Percentiles rank a stretch among this genome's conserved stretches.
These are phyloP conservation scores for Seriola dumerili DNA, from an alignment of 2,113 vertebrate species.

Conservation along the genomic window DNA sequence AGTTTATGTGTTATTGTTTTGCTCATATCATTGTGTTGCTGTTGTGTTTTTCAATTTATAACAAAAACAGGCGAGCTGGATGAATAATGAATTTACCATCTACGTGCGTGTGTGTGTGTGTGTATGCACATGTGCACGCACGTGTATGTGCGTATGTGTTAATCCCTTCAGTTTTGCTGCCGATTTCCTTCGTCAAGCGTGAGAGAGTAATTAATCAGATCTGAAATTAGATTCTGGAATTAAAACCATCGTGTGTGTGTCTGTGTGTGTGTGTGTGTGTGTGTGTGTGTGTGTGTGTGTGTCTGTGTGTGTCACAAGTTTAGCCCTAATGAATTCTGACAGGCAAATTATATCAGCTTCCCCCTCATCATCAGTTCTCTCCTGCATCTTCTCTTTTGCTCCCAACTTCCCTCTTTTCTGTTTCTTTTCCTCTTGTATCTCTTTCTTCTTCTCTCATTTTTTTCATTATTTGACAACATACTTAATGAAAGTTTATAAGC, in stretches of 20 bases:
- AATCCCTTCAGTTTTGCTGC: slow-evolving; percentile 78
- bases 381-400: slow-evolving; percentile 25
- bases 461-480: background rate
- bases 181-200: slow-evolving; percentile 79
- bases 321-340: slow-evolving; percentile 76
- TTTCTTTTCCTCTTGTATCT: background rate
- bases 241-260: slow-evolving; percentile 57
- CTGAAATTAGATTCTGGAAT: slow-evolving; percentile 81
- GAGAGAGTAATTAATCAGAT: slow-evolving; percentile 82
- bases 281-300: slow-evolving; percentile 18
- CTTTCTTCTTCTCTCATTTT: background rate
- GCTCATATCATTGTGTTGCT: slow-evolving; percentile 48
- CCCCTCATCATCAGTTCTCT: slow-evolving; percentile 59
- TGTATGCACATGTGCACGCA: background rate
- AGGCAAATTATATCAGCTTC: slow-evolving; percentile 76
- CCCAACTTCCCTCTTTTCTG: background rate
- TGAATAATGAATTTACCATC: slow-evolving; percentile 69
- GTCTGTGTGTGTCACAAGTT: slow-evolving; percentile 36
- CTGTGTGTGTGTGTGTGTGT: slow-evolving; percentile 33
- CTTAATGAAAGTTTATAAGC: slow-evolving; percentile 8
- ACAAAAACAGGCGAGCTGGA: slow-evolving; percentile 45
- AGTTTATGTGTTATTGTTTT: slow-evolving; percentile 39
- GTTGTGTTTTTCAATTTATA: slow-evolving; percentile 64
- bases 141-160: slow-evolving; percentile 33
- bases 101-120: slow-evolving; percentile 24